Percentiles rank a stretch among this genome's conserved stretches.
Evolutionary conservation across 2,888 invertebrate genomes (phyloP).

Genomic region (Heliconius ethilla): DNA sequence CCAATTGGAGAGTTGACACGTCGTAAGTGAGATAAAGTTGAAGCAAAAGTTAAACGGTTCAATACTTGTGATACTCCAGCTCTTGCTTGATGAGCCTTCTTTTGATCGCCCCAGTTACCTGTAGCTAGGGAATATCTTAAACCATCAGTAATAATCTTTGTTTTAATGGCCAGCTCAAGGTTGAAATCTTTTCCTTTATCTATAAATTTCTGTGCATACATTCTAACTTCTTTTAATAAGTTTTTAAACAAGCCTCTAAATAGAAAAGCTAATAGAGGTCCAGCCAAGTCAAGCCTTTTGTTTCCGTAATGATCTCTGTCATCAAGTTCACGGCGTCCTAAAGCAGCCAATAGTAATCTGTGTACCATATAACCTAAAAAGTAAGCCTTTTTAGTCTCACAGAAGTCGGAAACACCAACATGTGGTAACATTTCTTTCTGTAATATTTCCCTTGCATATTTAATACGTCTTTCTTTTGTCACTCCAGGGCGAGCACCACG

Average conservation of each 20-base stretch:
- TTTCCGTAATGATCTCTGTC: slow-evolving; percentile 99
- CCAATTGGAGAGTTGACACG: slow-evolving; percentile 99
- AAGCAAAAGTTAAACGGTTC: slow-evolving; percentile 98
- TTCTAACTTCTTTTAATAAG: slow-evolving; percentile 97
- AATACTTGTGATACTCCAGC: slow-evolving; percentile 99
- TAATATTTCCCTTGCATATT: slow-evolving; percentile 99
- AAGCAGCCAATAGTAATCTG: slow-evolving; percentile 93
- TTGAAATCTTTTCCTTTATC: slow-evolving; percentile 99
- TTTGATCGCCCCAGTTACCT: slow-evolving; percentile 99
- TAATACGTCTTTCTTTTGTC: slow-evolving; percentile 98
- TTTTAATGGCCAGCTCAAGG: slow-evolving; percentile 97
- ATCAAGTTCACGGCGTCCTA: slow-evolving; percentile 98
- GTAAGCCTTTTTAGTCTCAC: slow-evolving; percentile 99
- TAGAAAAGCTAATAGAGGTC: slow-evolving; percentile 97
- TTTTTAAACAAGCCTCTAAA: slow-evolving; percentile 98
- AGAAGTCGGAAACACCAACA: slow-evolving; percentile 99
- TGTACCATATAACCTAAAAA: slow-evolving; percentile 99
- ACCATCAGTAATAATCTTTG: slow-evolving; percentile 98
- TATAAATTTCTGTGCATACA: slow-evolving; percentile 99
- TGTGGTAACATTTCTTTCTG: slow-evolving; percentile 99
- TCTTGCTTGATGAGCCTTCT: slow-evolving; percentile 99
- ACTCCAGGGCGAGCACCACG: slow-evolving; percentile 99
- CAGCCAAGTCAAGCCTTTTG: slow-evolving; percentile 98
- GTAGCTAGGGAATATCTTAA: slow-evolving; percentile 98
- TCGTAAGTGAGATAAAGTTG: slow-evolving; percentile 98